These are phyloP conservation scores for Protobothrops mucrosquamatus DNA, from an alignment of 2,113 vertebrate species.

Conservation along the genomic window DNA sequence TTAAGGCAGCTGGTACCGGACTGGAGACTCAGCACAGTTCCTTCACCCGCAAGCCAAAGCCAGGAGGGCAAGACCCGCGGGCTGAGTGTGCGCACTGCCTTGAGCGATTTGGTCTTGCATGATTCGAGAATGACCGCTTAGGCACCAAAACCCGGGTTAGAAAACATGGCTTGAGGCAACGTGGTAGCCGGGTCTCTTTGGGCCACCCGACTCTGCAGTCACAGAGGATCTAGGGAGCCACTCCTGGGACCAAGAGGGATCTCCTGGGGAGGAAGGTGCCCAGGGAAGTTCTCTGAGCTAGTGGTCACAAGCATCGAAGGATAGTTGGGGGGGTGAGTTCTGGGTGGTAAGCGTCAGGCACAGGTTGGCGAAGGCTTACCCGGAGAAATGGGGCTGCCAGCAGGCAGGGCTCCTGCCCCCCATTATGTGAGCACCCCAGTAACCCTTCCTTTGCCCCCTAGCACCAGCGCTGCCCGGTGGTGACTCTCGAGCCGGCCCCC, in stretches of 20 bases:
- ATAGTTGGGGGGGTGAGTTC: not conserved
- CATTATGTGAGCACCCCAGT: not conserved
- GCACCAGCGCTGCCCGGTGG: not conserved
- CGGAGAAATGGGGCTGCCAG: not conserved
- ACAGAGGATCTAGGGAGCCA: not conserved
- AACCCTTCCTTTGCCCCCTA: not conserved
- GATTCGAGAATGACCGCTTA: too few relatives aligned
- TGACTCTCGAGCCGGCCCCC: conserved; percentile 3
- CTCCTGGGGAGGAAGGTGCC: not conserved
- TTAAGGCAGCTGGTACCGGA: too few relatives aligned
- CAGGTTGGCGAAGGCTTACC: not conserved
- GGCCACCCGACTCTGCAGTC: too few relatives aligned
- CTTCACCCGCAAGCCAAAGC: not conserved
- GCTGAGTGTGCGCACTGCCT: too few relatives aligned
- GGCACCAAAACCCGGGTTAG: too few relatives aligned
- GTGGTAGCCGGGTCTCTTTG: too few relatives aligned
- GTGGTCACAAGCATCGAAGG: not conserved
- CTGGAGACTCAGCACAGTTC: not conserved
- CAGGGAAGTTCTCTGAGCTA: not conserved
- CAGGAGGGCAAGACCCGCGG: not conserved
- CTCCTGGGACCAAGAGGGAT: too few relatives aligned
- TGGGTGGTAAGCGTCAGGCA: not conserved
- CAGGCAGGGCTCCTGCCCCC: not conserved
- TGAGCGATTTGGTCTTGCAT: too few relatives aligned
- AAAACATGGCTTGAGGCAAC: too few relatives aligned